These are phyloP conservation scores for Trichomycterus rosablanca DNA, from an alignment of 2,113 vertebrate species.

Conservation along the genomic window DNA sequence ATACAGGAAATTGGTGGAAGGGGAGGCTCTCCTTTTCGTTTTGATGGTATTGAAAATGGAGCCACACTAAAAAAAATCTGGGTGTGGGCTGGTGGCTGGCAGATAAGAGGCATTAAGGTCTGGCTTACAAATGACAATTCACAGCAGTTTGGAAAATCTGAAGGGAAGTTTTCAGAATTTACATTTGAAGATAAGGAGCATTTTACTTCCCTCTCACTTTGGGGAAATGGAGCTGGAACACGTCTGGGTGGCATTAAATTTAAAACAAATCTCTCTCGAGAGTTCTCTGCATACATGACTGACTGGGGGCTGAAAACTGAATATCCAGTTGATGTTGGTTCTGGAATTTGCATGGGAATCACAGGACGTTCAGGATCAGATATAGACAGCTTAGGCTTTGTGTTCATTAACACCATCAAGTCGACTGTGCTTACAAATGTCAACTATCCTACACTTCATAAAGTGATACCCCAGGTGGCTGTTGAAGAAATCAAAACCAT, in stretches of 20 bases:
- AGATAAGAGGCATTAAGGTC: constrained; percentile 29
- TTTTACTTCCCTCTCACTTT: constrained; percentile 45
- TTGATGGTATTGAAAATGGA: constrained; percentile 23
- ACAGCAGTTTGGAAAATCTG: constrained; percentile 11
- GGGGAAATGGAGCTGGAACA: constrained; percentile 40
- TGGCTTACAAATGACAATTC: constrained; percentile 33
- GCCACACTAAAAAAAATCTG: constrained; percentile 37
- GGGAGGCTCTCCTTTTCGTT: constrained; percentile 8
- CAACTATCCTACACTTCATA: constrained; percentile 36
- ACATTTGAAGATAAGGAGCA: constrained; percentile 33
- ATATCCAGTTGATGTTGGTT: constrained; percentile 34
- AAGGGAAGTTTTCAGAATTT: constrained; percentile 22
- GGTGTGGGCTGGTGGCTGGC: constrained; percentile 33
- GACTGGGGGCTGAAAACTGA: constrained; percentile 35
- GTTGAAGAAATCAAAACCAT: constrained; percentile 33
- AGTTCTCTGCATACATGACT: constrained; percentile 40
- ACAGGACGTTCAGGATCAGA: background rate
- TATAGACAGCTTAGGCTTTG: constrained; percentile 31
- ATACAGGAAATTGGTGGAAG: background rate
- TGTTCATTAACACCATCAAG: constrained; percentile 39
- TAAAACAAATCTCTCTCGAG: constrained; percentile 11
- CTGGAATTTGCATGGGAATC: constrained; percentile 46
- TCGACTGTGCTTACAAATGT: constrained; percentile 24
- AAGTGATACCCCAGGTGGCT: constrained; percentile 3
- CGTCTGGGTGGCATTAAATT: constrained; percentile 45